A percentile compares a stretch with the other conserved stretches of the same genome.
Evolutionary conservation across 2,797 vertebrate genomes (phyloP).

Genomic region (Hoplostethus mediterraneus): DNA sequence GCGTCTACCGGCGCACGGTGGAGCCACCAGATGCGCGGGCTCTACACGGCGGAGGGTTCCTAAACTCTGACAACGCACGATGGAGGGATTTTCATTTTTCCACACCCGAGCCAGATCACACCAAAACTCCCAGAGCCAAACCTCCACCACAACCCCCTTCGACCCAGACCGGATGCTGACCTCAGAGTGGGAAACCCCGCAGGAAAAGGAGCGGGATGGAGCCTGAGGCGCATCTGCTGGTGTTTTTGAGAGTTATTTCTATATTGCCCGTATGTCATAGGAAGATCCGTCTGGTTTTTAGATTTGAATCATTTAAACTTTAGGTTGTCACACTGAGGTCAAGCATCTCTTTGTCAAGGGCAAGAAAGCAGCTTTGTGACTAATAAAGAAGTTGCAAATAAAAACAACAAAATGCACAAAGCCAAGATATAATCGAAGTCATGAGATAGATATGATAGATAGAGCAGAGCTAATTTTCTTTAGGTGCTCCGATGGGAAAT

Average conservation of each 20-base stretch:
- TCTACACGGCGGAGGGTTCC: not conserved
- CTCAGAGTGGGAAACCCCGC: conserved; percentile 79
- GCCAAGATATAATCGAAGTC: no score
- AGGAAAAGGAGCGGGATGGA: conserved; percentile 11
- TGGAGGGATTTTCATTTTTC: conserved; percentile 45
- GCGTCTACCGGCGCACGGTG: not conserved
- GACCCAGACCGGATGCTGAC: conserved; percentile 63
- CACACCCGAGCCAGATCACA: conserved; percentile 39
- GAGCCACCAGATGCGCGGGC: no score
- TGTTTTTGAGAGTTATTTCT: not conserved
- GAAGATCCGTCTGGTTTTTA: no score
- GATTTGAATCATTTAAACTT: no score
- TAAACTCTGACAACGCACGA: not conserved
- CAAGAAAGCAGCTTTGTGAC: no score
- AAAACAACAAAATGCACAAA: no score
- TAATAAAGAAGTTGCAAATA: no score
- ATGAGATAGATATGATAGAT: no score
- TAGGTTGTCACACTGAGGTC: no score
- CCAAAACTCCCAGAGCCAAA: conserved; percentile 41
- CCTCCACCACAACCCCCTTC: conserved; percentile 66
- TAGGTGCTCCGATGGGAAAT: no score
- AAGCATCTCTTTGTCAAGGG: no score
- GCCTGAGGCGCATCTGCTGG: not conserved
- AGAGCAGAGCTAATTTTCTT: no score
- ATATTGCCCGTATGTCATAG: conserved; percentile 6